Conservation (phyloP, 2,797 vertebrate genomes). For the Chelonia mydas region DNA sequence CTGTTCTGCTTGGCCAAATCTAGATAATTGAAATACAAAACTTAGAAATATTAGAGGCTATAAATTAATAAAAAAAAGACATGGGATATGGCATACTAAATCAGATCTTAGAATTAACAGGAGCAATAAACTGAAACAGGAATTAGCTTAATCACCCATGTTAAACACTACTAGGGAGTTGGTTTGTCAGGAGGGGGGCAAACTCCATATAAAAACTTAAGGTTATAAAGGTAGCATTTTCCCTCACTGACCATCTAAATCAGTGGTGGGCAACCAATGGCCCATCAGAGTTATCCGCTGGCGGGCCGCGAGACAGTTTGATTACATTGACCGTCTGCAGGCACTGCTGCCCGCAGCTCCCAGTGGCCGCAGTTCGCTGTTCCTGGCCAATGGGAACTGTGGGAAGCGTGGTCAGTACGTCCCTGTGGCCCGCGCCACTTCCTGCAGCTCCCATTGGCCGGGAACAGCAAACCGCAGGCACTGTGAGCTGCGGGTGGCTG, state of each 20-base stretch:
- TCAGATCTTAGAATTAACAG: not conserved
- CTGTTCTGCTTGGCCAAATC: not conserved
- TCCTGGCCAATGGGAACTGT: too few species aligned
- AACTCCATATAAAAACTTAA: not conserved
- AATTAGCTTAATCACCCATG: rapidly evolving
- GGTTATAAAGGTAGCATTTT: not conserved
- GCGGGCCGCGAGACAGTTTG: too few species aligned
- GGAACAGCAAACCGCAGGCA: too few species aligned
- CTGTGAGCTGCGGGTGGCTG: rapidly evolving
- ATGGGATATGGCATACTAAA: not conserved
- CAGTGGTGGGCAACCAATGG: too few species aligned
- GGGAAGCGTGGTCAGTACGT: too few species aligned
- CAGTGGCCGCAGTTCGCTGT: too few species aligned
- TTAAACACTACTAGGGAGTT: not conserved
- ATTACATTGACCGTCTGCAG: too few species aligned
- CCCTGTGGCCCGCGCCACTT: too few species aligned
- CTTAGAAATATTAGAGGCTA: rapidly evolving
- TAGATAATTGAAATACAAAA: not conserved
- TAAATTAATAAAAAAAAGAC: not conserved
- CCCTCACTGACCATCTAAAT: not conserved
- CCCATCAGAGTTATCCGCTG: too few species aligned
- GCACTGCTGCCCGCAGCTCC: too few species aligned
- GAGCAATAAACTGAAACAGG: not conserved
- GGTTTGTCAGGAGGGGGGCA: not conserved
- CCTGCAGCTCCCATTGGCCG: too few species aligned